Evolutionary conservation across 2,113 vertebrate genomes (phyloP), one percentile per base, ranked within the genome.

Genomic region (Xiphophorus hellerii): DNA sequence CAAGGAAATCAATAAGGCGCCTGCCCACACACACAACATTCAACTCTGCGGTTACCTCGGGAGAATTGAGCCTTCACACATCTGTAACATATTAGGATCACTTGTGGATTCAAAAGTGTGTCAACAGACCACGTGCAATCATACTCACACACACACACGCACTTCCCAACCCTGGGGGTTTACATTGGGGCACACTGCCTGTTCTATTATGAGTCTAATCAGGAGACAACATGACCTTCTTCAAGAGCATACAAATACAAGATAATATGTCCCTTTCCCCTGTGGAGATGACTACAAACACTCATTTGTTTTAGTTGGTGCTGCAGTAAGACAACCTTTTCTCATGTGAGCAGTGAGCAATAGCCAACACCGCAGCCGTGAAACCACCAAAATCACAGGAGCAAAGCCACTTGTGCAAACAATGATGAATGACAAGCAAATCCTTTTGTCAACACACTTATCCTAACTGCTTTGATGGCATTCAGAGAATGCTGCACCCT

Each of bases 1-100:
- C 89, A 86, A 74, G 77, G 80, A 82, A 90, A 92, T 91, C 92
- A 88, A 94, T 90, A 84, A 89, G 69, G 62, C 65, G 74, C 83
- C 84, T 84, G 69, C 85, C 88, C 88, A 86, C 83, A 83, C 85
- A 85, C 84, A 58, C 73, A 74, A 58, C 73, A 74, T 81, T 84
- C 69, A 78, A 90, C 80, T 86, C 80, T 76, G 82, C 66, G 20
- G 74, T 68, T 39, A 63, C 79, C 69, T 80, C 69, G 27, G 72
- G 33, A 89, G 75, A 82, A 82, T 80, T 77, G 82, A 77, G 74
- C 75, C 70, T 79, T 83, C 85, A 67, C 83, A 76, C 85, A 90
- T 91, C 90, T 88, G 91, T 65, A 76, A 66, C 75, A 87, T 77
- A 81, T 93, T 90, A 87, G 84, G 39, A 13, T 82, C 71, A 64